Evolutionary conservation across 2,797 vertebrate genomes (phyloP), one percentile per base, ranked within the genome.

Genomic region (Hydrophis major): DNA sequence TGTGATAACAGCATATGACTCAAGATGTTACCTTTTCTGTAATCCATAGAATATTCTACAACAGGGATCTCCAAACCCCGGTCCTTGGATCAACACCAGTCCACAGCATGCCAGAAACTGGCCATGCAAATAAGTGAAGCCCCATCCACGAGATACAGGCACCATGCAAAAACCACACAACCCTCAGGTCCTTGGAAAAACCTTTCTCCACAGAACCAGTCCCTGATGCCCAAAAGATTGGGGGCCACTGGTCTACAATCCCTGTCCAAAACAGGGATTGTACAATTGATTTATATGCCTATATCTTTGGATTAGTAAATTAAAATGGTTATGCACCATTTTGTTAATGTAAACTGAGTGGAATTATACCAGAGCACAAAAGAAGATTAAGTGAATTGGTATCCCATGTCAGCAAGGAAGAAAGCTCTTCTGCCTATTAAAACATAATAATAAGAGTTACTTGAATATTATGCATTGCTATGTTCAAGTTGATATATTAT

Each of bases 401-500:
- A 27, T 50, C 83, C 32, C 56, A 20, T 78, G 5, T 32, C 88
- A 87, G 25, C 18, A 89, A 47, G 90, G 42, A 83, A 91, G 32
- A 22, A 61, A 47, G 47, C 42, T 32, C 87, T 93, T 47, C 14
- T 60, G 86, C 92, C 93, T 1, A 0, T 87, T 94, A 93, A 93
- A 22, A 25, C 94, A 86, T 10, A 28, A 32, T 61, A 95, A 89
- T 93, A 94, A 63, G 5, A 66, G 88, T 53, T 92, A 92, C 87
- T 90, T 94, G 94, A 86, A 47, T 25, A 94, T 91, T 94, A 94
- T 91, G 59, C 93, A 94, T 89, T 74, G 60, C 60, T 56, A 94
- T 96, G 95, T 93, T 87, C 93, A 95, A 94, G 47, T 88, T 63
- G 92, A 96, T 96, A 93, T n/a, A 96, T 96, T 96, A 96, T 95